Base-by-base conservation (phyloP, 2,797 vertebrate genomes). In the Coranthus polyacanthus region DNA sequence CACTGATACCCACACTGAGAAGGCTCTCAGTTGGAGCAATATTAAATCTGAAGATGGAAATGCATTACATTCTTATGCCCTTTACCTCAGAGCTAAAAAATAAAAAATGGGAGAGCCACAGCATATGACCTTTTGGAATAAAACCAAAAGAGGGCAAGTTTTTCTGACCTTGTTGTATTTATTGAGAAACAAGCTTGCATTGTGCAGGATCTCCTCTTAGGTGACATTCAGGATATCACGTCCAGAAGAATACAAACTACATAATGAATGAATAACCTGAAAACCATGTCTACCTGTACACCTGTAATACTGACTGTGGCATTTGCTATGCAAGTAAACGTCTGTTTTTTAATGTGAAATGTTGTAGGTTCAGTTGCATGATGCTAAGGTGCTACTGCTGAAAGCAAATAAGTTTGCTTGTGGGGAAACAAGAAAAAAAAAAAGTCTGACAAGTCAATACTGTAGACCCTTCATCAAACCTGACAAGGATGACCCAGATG, bases 161-260 rank as follows among this genome's bases (percentile, higher is more conserved):
- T 22, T 6, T 15, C 13, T 15, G 44, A 46, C 6, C 12, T 46
- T 15, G 44, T 46, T 6, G 6, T 5, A 15, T 46, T 46, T 24
- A 46, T 46, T 46, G 44, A 46, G n/a, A 46, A 24, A 15, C 44
- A 22, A 46, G 21, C 44, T 13, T 22, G 4, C 12, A 46, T 46
- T n/a, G n/a, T n/a, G n/a, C 21, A 22, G 12, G 12, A 24, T 24
- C 44, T 12, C 5, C 2, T 24, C 20, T 46, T 46, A 8, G 12
- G 21, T 2, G 20, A 46, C 12, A 24, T 46, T 24, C 44, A 6
- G 12, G 44, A 46, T 24, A 2, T 2, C 24, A 13, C 12, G 3
- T 6, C 20, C 21, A 46, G 15, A 1, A 46, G 20, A 45, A 5
- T 12, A n/a, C 13, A 47, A 26, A 47, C 13, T 15, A 26, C 8